Conservation (phyloP, 2,888 invertebrate species). For the Pollenia griseotomentosa region DNA sequence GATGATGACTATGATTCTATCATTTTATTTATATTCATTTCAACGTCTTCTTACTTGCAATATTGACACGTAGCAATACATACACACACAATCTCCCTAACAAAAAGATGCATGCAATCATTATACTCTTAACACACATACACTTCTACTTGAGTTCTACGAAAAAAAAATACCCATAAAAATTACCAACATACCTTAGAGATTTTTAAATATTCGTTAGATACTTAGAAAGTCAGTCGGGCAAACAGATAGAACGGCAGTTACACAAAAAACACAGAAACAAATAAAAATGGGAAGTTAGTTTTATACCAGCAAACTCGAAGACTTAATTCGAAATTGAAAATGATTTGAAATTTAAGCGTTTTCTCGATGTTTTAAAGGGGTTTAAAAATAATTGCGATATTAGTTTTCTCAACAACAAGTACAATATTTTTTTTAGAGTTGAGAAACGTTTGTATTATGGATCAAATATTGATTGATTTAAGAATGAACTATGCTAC, state of each 20-base stretch:
- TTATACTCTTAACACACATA: background rate
- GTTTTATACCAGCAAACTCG: background rate
- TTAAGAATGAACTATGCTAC: too few species aligned
- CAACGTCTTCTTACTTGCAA: conserved; percentile 34
- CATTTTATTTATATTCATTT: conserved; percentile 35
- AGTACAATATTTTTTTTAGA: too few species aligned
- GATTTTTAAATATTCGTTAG: conserved; percentile 58
- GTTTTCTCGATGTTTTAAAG: too few species aligned
- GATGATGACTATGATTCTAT: conserved; percentile 15
- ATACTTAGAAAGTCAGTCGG: conserved; percentile 33
- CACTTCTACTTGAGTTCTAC: background rate
- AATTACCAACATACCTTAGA: conserved; percentile 60
- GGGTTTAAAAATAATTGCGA: too few species aligned
- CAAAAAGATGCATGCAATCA: background rate
- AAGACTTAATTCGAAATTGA: too few species aligned
- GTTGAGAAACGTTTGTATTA: too few species aligned
- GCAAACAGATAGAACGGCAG: background rate
- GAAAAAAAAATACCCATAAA: conserved; percentile 39
- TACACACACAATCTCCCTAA: background rate
- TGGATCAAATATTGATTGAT: too few species aligned
- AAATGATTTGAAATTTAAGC: too few species aligned
- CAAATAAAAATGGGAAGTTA: background rate
- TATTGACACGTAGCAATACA: conserved; percentile 57
- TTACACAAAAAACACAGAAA: background rate
- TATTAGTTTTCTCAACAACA: too few species aligned